Conservation (phyloP, 2,113 vertebrate species). For the Chionodraco myersi region DNA sequence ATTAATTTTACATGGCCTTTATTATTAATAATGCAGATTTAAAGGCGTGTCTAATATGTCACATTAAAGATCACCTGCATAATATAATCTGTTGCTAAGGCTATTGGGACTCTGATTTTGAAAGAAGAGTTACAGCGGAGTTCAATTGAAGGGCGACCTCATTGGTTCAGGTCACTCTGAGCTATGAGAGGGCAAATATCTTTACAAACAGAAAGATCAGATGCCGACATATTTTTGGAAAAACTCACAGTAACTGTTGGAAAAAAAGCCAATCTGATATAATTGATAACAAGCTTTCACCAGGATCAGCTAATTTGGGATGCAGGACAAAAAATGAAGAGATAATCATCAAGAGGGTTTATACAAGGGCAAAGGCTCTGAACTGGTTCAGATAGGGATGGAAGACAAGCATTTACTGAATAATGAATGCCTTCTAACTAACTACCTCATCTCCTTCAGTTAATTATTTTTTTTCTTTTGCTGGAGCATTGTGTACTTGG, state of each 20-base stretch:
- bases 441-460: constrained; percentile 35
- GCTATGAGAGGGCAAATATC: constrained; percentile 7
- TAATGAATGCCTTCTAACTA: constrained; percentile 36
- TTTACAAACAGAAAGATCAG: constrained; percentile 22
- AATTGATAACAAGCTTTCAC: constrained; percentile 24
- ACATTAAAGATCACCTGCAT: constrained; percentile 19
- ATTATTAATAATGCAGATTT: constrained; percentile 6
- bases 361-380: neutral
- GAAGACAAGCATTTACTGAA: constrained; percentile 15
- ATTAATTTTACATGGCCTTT: constrained; percentile 18
- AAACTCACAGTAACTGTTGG: constrained; percentile 9
- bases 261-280: constrained; percentile 38
- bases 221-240: constrained; percentile 26
- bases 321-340: neutral
- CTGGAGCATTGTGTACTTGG: constrained; percentile 64
- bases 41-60: constrained; percentile 5
- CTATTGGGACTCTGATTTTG: constrained; percentile 1
- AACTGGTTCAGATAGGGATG: neutral
- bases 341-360: constrained; percentile 10
- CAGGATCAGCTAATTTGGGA: neutral
- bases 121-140: neutral
- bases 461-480: constrained; percentile 15
- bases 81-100: constrained; percentile 1
- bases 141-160: constrained; percentile 5
- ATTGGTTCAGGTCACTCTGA: constrained; percentile 13